Evolutionary conservation across 2,888 invertebrate species (phyloP).

Genomic region (Salpingus planirostris): DNA sequence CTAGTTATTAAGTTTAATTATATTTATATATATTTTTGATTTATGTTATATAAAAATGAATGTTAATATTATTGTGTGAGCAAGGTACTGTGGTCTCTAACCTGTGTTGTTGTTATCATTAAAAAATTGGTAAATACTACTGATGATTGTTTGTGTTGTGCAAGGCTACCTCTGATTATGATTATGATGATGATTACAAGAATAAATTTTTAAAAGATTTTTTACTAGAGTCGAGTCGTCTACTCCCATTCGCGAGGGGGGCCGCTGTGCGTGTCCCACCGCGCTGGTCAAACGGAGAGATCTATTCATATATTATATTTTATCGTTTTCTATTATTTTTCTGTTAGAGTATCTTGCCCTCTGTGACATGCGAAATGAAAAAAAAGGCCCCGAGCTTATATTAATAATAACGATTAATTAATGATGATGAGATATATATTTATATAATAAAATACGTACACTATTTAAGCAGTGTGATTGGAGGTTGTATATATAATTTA

Average conservation of each 20-base stretch:
- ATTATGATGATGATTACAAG: too few relatives aligned
- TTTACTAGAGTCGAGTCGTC: too few relatives aligned
- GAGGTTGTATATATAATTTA: conserved; percentile 43
- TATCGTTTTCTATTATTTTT: too few relatives aligned
- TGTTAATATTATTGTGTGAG: conserved; percentile 30
- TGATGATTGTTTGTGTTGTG: conserved; percentile 28
- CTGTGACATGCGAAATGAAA: conserved; percentile 31
- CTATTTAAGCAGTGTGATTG: conserved; percentile 42
- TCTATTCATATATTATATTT: conserved; percentile 24
- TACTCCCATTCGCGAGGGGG: conserved; percentile 27
- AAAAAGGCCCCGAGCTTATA: conserved; percentile 36
- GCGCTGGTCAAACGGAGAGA: conserved; percentile 24
- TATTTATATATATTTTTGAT: conserved; percentile 29
- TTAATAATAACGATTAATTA: too few relatives aligned
- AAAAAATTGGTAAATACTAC: conserved; percentile 27
- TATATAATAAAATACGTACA: conserved; percentile 38
- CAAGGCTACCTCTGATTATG: too few relatives aligned
- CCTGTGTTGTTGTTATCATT: conserved; percentile 31
- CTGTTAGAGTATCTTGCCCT: conserved; percentile 31
- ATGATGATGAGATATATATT: conserved; percentile 33
- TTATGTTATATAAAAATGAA: conserved; percentile 23
- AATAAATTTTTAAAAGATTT: too few relatives aligned
- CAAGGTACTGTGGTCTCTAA: conserved; percentile 40
- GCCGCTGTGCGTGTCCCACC: conserved; percentile 28
- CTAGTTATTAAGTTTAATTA: conserved; percentile 35